These are phyloP conservation scores for Parasteatoda tepidariorum DNA, from an alignment of 1,140 invertebrate genomes.

Conservation along the genomic window DNA sequence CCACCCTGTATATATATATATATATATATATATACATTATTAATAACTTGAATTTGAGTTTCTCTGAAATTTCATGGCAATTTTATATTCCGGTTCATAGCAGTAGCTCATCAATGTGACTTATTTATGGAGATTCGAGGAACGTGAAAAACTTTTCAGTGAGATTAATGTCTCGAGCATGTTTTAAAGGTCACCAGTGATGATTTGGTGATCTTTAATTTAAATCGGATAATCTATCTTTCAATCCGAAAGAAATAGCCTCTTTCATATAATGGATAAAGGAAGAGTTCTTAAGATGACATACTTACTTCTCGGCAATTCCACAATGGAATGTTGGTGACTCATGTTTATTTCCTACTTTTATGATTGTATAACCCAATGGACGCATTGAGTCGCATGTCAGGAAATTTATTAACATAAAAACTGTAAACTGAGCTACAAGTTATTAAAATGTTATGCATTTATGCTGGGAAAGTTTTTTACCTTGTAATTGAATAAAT, in stretches of 20 bases:
- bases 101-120: slow-evolving; percentile 43
- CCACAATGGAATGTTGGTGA: not conserved
- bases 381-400: too few species aligned
- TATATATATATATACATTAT: too few species aligned
- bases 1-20: too few species aligned
- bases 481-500: too few species aligned
- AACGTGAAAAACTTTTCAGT: slow-evolving; percentile 45
- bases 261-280: slow-evolving; percentile 16
- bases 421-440: too few species aligned
- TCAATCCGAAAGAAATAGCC: slow-evolving; percentile 13
- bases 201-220: slow-evolving; percentile 52
- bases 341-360: too few species aligned
- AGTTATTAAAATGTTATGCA: too few species aligned
- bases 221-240: slow-evolving; percentile 43
- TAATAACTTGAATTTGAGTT: too few species aligned
- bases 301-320: not conserved
- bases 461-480: too few species aligned
- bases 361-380: too few species aligned
- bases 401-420: too few species aligned
- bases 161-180: slow-evolving; percentile 28
- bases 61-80: not conserved
- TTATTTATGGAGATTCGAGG: slow-evolving; percentile 39
- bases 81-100: not conserved
- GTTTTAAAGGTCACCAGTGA: slow-evolving; percentile 42
- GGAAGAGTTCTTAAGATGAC: not conserved